Conservation (phyloP, 2,797 vertebrate genomes). For the Otus scops region DNA sequence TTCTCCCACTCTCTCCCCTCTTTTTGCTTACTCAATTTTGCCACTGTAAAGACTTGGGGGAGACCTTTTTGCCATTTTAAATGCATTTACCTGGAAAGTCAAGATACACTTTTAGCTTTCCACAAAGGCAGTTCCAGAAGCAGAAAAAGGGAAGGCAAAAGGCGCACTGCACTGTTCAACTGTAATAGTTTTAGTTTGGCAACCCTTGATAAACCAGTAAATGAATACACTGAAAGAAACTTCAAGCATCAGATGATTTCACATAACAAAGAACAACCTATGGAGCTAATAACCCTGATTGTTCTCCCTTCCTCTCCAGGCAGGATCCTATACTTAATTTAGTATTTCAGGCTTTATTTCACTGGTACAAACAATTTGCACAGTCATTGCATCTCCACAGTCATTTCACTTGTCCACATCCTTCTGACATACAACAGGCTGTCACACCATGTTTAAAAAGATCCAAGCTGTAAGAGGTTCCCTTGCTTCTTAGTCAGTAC, state of each 20-base stretch:
- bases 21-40: background rate
- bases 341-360: background rate
- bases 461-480: background rate
- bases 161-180: rapidly evolving
- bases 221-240: background rate
- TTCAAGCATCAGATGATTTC: background rate
- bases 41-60: background rate
- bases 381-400: background rate
- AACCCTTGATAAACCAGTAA: background rate
- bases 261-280: background rate
- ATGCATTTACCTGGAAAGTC: background rate
- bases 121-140: background rate
- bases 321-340: background rate
- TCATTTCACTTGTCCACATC: background rate
- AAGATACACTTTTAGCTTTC: background rate
- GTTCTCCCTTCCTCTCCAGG: background rate
- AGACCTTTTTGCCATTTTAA: background rate
- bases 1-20: background rate
- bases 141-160: background rate
- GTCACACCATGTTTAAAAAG: background rate
- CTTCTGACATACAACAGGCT: background rate
- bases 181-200: background rate
- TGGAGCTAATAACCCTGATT: background rate
- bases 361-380: background rate
- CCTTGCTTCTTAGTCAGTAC: background rate